Evolutionary conservation across 1,140 invertebrate species (phyloP), one percentile per base, ranked within the genome.

Genomic region (Ceratosolen fusciceps): DNA sequence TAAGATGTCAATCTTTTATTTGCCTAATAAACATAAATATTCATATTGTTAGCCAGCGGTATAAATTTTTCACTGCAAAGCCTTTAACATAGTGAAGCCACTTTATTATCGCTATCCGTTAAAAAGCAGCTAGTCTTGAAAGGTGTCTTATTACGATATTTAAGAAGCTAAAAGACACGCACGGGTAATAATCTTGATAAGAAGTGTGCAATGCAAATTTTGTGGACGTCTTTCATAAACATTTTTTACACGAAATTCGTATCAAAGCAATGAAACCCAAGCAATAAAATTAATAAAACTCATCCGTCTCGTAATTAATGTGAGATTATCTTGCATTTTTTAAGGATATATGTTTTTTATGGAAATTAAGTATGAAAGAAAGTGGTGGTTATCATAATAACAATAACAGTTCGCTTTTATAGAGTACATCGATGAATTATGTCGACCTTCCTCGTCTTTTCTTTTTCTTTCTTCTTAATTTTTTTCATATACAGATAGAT

Each of bases 1-100:
- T 24, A 34, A 24, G 71, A 60, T 74, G 24, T n/a, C 52, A 31
- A 58, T 43, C 56, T 74, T 60, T 74, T 24, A 74, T 62, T 47
- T 21, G 12, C 0, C 34, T 47, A 26, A 47, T 62, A 74, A 60
- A 73, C 31, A 73, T 73, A 73, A 73, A 58, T 73, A 73, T 73
- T 73, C 47, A 73, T 73, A 58, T 60, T 14, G 16, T 5, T 24
- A 43, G 26, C 0, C 12, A 37, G 9, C 26, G 21, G 31, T 37
- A 73, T 58, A 29, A 43, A 56, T 58, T 52, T 58, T 73, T 1
- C 71, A 43, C 29, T 0, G 71, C 34, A 43, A 73, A 19, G 9
- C 1, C 54, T 49, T 12, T 21, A n/a, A 21, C 0, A 4, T 3
- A 37, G 10, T 21, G 31, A 24, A 43, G 39, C 1, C 34, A 39